These are phyloP conservation scores for Nemotelus pantherinus DNA, from an alignment of 2,888 invertebrate genomes.

Conservation along the genomic window DNA sequence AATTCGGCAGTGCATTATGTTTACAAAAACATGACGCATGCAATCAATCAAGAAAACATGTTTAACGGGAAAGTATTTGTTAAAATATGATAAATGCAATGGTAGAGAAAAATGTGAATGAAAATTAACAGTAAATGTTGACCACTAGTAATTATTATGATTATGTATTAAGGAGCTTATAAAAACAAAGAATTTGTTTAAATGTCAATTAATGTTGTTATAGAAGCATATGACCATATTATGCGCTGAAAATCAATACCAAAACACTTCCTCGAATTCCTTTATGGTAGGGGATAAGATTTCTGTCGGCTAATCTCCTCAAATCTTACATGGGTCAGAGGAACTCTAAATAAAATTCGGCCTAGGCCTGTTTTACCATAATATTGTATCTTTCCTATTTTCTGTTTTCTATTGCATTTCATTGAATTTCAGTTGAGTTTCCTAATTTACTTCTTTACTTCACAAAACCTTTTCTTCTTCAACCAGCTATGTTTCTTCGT, in stretches of 20 bases:
- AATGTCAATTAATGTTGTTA: constrained; percentile 44
- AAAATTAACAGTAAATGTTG: constrained; percentile 31
- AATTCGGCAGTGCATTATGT: background rate
- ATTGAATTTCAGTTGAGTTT: background rate
- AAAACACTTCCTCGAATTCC: constrained; percentile 30
- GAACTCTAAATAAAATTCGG: background rate
- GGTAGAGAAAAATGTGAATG: constrained; percentile 1
- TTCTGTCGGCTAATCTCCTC: background rate
- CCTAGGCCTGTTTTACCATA: background rate
- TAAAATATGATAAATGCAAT: constrained; percentile 17
- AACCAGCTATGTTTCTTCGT: constrained; percentile 22
- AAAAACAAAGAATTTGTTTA: constrained; percentile 34
- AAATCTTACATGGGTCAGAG: background rate
- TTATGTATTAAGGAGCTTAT: constrained; percentile 40
- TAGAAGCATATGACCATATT: constrained; percentile 13
- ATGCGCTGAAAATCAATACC: constrained; percentile 37
- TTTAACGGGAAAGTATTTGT: constrained; percentile 32
- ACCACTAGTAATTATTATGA: constrained; percentile 34
- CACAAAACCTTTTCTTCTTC: background rate
- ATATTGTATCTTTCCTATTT: background rate
- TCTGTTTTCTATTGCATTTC: background rate
- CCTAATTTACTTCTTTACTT: background rate
- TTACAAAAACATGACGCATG: background rate
- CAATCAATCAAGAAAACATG: constrained; percentile 6
- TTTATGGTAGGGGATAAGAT: constrained; percentile 4